A percentile compares a stretch with the other conserved stretches of the same genome.
These are phyloP conservation scores for Chelonus formosanus DNA, from an alignment of 2,888 invertebrate species.

Conservation along the genomic window DNA sequence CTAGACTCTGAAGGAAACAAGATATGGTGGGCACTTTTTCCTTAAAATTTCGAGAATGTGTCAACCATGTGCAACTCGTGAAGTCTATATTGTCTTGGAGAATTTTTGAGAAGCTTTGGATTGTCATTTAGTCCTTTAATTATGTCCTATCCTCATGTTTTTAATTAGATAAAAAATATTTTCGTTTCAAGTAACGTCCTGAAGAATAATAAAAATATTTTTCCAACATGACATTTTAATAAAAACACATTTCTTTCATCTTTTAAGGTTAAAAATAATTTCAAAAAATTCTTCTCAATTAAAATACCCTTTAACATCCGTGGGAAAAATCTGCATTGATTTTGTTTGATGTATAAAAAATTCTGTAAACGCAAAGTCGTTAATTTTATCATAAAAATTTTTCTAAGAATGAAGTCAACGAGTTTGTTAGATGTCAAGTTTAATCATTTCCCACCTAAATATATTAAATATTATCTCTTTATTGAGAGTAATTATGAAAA, in stretches of 20 bases:
- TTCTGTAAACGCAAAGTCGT: no score
- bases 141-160: not conserved
- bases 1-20: constrained; percentile 36
- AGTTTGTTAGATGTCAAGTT: no score
- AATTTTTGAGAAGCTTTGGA: no score
- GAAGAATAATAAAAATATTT: not conserved
- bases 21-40: constrained; percentile 35
- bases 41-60: constrained; percentile 40
- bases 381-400: no score
- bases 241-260: not conserved
- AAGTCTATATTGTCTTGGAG: no score
- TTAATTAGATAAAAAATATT: not conserved
- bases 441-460: no score
- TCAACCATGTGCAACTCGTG: constrained; percentile 38
- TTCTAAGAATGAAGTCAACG: no score
- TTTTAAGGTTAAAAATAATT: not conserved
- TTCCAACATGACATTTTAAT: not conserved
- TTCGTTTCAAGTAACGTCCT: not conserved
- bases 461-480: no score
- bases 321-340: not conserved
- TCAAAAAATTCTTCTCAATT: not conserved
- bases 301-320: not conserved
- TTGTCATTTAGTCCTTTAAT: no score
- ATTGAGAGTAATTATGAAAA: no score
- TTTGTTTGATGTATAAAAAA: no score